These are phyloP conservation scores for Chaetodon auriga DNA, from an alignment of 2,113 vertebrate species.

Conservation along the genomic window DNA sequence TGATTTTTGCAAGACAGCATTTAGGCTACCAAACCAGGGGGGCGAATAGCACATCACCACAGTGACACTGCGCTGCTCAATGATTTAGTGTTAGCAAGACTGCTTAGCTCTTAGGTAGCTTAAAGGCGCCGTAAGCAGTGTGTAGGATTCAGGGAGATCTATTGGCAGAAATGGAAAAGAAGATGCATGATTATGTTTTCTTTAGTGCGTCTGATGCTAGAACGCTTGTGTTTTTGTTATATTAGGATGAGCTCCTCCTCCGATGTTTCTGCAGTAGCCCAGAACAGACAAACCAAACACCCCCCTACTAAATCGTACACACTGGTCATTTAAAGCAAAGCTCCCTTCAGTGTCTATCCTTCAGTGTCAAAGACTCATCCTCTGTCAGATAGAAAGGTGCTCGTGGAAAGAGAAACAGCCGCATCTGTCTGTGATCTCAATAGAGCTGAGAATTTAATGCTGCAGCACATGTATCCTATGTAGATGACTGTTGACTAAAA, in stretches of 20 bases:
- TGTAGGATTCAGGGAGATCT: too few relatives aligned
- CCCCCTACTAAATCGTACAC: too few relatives aligned
- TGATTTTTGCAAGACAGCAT: conserved; percentile 36
- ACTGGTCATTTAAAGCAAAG: background rate
- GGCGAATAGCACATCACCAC: conserved; percentile 18
- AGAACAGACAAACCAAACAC: too few relatives aligned
- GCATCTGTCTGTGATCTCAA: background rate
- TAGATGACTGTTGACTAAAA: too few relatives aligned
- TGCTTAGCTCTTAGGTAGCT: conserved; percentile 9
- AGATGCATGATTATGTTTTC: too few relatives aligned
- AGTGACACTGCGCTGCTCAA: conserved; percentile 13
- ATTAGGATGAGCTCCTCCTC: too few relatives aligned
- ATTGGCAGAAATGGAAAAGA: too few relatives aligned
- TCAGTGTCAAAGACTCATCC: background rate
- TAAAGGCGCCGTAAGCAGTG: background rate
- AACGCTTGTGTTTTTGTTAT: too few relatives aligned
- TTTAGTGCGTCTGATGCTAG: too few relatives aligned
- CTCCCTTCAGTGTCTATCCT: background rate
- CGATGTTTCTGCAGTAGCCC: too few relatives aligned
- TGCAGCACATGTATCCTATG: too few relatives aligned
- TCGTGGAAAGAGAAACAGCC: background rate
- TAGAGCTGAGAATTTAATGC: background rate
- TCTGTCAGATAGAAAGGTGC: background rate
- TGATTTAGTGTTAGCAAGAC: conserved; percentile 34
- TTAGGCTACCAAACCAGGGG: conserved; percentile 18